These are phyloP conservation scores for Sminthurinus aureus DNA, from an alignment of 2,888 invertebrate genomes.

Conservation along the genomic window DNA sequence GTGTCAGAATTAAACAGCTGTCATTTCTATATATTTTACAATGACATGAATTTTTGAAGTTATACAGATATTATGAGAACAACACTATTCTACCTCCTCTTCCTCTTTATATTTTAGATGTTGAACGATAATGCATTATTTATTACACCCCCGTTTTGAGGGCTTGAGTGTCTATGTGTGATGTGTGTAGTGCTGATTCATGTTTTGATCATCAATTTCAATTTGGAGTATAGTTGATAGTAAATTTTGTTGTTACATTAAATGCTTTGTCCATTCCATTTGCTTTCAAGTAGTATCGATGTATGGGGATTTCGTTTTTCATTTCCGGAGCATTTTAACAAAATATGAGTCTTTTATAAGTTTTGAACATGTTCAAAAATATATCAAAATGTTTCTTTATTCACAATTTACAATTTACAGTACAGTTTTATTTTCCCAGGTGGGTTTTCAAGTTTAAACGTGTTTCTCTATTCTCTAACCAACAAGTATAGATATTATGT, in stretches of 20 bases:
- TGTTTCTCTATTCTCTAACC: too few species aligned
- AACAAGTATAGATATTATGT: not conserved
- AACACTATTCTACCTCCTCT: not conserved
- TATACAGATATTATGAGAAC: not conserved
- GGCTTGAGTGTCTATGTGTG: not conserved
- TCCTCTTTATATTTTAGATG: too few species aligned
- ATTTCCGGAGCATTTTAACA: too few species aligned
- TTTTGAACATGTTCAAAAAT: not conserved
- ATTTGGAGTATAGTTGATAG: not conserved
- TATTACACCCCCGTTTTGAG: not conserved
- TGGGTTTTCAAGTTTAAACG: not conserved
- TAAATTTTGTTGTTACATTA: not conserved
- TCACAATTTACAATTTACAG: too few species aligned
- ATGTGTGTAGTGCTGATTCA: slow-evolving; percentile 18
- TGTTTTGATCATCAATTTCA: slow-evolving; percentile 24
- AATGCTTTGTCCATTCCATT: not conserved
- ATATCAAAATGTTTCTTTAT: not conserved
- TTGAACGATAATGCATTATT: too few species aligned
- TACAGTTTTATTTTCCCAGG: slow-evolving; percentile 11
- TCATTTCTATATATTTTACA: not conserved
- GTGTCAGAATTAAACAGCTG: not conserved
- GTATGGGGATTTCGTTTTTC: too few species aligned
- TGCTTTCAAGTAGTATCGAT: not conserved
- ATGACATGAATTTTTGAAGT: slow-evolving; percentile 1
- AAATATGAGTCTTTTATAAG: not conserved